These are phyloP conservation scores for Drosophila picticornis DNA, from an alignment of 2,888 invertebrate species.

Conservation along the genomic window DNA sequence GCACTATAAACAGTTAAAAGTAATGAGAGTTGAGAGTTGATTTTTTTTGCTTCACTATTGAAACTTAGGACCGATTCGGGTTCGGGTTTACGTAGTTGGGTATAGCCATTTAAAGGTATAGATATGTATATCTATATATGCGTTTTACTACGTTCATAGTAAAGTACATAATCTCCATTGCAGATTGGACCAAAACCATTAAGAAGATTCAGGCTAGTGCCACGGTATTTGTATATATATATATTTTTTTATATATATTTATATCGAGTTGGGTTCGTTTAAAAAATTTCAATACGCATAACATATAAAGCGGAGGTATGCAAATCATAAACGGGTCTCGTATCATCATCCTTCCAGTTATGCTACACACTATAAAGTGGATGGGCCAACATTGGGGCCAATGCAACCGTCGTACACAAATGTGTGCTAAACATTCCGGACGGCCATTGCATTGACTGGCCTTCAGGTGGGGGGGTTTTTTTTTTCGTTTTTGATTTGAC, in stretches of 20 bases:
- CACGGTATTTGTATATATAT: constrained; percentile 64
- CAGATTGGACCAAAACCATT: constrained; percentile 85
- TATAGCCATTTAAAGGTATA: constrained; percentile 13
- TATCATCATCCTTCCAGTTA: constrained; percentile 32
- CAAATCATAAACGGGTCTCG: constrained; percentile 47
- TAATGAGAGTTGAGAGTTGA: constrained; percentile 7
- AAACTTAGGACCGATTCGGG: constrained; percentile 11
- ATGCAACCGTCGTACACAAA: constrained; percentile 78
- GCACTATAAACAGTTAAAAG: constrained; percentile 25
- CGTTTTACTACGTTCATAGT: constrained; percentile 84
- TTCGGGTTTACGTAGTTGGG: constrained; percentile 8
- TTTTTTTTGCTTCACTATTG: constrained; percentile 6
- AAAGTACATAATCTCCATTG: constrained; percentile 85
- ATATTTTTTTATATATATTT: too few relatives aligned
- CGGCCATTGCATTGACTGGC: constrained; percentile 78
- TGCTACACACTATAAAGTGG: constrained; percentile 58
- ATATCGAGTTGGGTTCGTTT: constrained; percentile 35
- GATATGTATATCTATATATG: constrained; percentile 51
- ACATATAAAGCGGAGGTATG: constrained; percentile 27
- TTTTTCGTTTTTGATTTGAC: constrained; percentile 19
- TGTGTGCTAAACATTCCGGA: constrained; percentile 76
- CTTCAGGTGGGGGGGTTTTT: constrained; percentile 11
- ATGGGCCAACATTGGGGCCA: constrained; percentile 43
- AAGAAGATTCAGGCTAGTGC: constrained; percentile 85
- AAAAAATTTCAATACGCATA: constrained; percentile 51